Evolutionary conservation across 2,888 invertebrate genomes (phyloP), one percentile per base, ranked within the genome.

Genomic region (Cosmorhoe ocellata): DNA sequence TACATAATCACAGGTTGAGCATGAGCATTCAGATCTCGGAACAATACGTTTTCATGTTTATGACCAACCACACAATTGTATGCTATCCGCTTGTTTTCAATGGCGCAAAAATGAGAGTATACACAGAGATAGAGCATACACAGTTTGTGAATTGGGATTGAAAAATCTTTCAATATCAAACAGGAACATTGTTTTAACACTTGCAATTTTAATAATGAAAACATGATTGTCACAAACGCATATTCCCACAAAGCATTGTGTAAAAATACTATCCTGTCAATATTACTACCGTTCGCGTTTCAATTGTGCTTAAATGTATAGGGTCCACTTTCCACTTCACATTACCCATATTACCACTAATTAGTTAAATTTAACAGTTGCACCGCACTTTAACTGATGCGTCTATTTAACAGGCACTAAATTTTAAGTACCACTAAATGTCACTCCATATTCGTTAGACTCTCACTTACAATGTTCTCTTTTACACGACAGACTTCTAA

Each of bases 381-480:
- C 67, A 42, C 75, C 76, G 80, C 83, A 67, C 78, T 84, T 76
- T 67, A 69, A 78, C 76, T 82, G 80, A 80, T 78, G 78, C 76
- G 61, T 76, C 76, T 76, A 79, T 83, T 85, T 80, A 82, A 82
- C 80, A 63, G 71, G 66, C 80, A 74, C 75, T 74, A 74, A 71
- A 72, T 71, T 18, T 81, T 86, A 84, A 87, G 75, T 84, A 77
- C 72, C 64, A 76, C 83, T 85, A 84, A 86, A 81, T 81, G 84
- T 84, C 80, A 79, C 79, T 69, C 79, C 73, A 79, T 82, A 80
- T 84, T 80, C 71, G 79, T 85, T 80, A 79, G 71, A 64, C 44
- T 50, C 52, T 65, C 66, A 62, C 67, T 65, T 66, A 74, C 79
- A 77, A 66, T 71, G 73, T 69, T 71, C 69, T 67, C 70, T 75